A percentile compares a stretch with the other conserved stretches of the same genome.
These are phyloP conservation scores for Triplophysa tibetana DNA, from an alignment of 2,113 vertebrate species.

Conservation along the genomic window DNA sequence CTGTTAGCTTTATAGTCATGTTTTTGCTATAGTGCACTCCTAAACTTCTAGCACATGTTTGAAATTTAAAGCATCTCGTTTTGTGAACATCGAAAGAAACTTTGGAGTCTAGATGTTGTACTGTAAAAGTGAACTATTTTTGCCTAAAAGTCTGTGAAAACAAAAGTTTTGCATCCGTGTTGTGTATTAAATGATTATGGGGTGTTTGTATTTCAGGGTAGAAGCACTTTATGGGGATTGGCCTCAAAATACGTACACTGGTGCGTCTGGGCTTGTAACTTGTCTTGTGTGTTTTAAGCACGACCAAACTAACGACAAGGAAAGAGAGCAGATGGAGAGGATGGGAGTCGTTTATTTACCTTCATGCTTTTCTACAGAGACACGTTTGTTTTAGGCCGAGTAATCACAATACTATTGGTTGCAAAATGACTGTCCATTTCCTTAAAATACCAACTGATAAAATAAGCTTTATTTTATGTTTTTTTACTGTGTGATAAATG, in stretches of 20 bases:
- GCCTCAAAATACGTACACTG: constrained; percentile 11
- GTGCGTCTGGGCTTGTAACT: not conserved
- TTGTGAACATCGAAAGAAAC: too few relatives aligned
- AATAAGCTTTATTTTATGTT: too few relatives aligned
- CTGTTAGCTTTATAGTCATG: too few relatives aligned
- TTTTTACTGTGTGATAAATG: too few relatives aligned
- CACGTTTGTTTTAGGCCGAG: constrained; percentile 48
- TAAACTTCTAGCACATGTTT: too few relatives aligned
- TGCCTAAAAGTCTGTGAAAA: too few relatives aligned
- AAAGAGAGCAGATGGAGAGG: constrained; percentile 5
- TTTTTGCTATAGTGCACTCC: too few relatives aligned
- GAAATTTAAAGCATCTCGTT: too few relatives aligned
- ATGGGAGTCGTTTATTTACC: constrained; percentile 35
- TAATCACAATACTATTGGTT: not conserved
- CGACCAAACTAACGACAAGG: not conserved
- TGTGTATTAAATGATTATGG: not conserved
- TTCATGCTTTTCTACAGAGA: constrained; percentile 39
- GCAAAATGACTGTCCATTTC: too few relatives aligned
- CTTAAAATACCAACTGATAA: too few relatives aligned
- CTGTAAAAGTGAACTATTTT: too few relatives aligned
- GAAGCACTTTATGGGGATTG: constrained; percentile 18
- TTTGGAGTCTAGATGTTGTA: too few relatives aligned
- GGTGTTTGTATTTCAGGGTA: not conserved
- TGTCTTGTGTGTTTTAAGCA: constrained; percentile 13
- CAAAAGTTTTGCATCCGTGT: not conserved